Percentiles rank a stretch among this genome's conserved stretches.
Evolutionary conservation across 2,113 vertebrate species (phyloP).

Genomic region (Syngnathus typhle): DNA sequence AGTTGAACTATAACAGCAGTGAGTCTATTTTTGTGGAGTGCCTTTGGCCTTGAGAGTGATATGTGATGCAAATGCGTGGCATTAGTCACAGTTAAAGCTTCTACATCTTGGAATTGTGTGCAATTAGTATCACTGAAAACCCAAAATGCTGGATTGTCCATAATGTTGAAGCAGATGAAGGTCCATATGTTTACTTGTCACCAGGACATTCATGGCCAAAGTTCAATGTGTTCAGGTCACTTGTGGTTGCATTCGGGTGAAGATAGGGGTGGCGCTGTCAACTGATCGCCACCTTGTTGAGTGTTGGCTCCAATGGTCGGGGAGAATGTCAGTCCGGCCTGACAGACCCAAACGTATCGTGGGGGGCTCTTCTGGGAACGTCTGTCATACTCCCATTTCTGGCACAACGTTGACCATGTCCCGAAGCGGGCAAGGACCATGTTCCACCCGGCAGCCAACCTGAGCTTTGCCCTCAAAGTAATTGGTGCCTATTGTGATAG

Average conservation of each 20-base stretch:
- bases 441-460: background rate
- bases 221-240: too few species aligned
- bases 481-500: background rate
- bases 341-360: background rate
- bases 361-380: background rate
- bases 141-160: background rate
- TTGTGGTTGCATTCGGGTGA: too few species aligned
- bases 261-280: background rate
- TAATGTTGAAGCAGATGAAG: background rate
- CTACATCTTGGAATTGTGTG: background rate
- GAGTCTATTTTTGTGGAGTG: background rate
- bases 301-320: background rate
- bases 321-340: background rate
- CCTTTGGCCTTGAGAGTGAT: background rate
- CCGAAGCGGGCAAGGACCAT: background rate
- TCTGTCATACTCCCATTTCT: background rate
- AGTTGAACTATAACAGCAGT: constrained; percentile 42
- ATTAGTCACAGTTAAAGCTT: background rate
- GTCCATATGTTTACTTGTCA: background rate
- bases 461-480: background rate
- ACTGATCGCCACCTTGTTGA: background rate
- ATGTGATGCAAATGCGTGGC: background rate
- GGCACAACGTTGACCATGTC: background rate
- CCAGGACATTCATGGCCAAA: background rate
- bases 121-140: background rate